Evolutionary conservation across 2,797 vertebrate species (phyloP), one percentile per base, ranked within the genome.

Genomic region (Neosilurus mollespiculum): DNA sequence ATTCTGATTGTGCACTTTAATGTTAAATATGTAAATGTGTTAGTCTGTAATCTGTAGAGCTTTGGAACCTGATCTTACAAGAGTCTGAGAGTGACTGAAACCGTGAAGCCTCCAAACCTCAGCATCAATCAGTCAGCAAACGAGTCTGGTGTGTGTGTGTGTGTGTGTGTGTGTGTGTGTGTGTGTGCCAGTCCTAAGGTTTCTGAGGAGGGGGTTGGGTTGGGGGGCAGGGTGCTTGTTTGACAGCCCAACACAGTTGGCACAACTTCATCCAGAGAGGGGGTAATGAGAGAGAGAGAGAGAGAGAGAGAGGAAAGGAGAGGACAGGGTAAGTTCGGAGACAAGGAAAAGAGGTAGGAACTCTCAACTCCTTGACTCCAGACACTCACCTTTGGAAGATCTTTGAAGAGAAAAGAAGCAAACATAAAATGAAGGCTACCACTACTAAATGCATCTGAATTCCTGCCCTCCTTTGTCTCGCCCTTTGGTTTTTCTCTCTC

Each of bases 171-270:
- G 71, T 54, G 71, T 30, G 37, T 70, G 82, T 67, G 37, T 59
- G 69, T 78, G 78, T 65, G 66, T 59, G 86, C 18, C 9, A 81
- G 66, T 83, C 78, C 81, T 87, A 83, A 70, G 79, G 71, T 0
- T 71, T 73, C 72, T 81, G 83, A 64, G 86, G 78, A 88, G 89
- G 90, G 51, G 84, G 72, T 80, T 85, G 81, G 88, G 88, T 89
- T 61, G 82, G 67, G 81, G 67, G 22, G 8, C 79, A 85, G 85
- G 88, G 86, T 85, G 85, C 87, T 90, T 89, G 83, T 88, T 86
- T 95, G 93, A 95, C 93, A 92, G 93, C 93, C 90, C 85, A 89
- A 90, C 92, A 92, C 94, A 94, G 93, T 95, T 95, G 95, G 93
- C 93, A 93, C 87, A 90, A 91, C 89, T 90, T 91, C 89, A 90